Evolutionary conservation across 2,113 vertebrate species (phyloP).

Genomic region (Marcusenius ussheri): DNA sequence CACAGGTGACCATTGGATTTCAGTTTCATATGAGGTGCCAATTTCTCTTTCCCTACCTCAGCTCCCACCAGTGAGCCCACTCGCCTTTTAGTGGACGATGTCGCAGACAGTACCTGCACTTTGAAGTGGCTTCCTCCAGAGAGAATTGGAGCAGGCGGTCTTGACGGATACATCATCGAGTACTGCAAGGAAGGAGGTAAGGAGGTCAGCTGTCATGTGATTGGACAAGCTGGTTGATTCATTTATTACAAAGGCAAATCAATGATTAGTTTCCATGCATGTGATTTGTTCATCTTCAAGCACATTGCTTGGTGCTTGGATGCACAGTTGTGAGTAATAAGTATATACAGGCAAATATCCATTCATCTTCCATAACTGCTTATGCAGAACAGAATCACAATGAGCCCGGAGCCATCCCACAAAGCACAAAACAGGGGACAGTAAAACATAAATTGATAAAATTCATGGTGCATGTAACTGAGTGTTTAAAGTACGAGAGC

Average conservation of each 20-base stretch:
- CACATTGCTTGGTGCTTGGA: background rate
- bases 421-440: background rate
- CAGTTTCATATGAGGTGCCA: background rate
- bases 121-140: conserved; percentile 81
- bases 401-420: background rate
- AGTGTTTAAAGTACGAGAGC: background rate
- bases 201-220: conserved; percentile 9
- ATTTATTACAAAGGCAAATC: background rate
- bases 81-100: conserved; percentile 69
- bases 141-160: conserved; percentile 73
- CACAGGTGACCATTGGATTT: background rate
- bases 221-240: background rate
- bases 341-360: background rate
- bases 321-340: background rate
- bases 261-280: background rate
- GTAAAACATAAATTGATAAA: background rate
- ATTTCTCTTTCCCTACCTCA: conserved; percentile 36
- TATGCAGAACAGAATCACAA: background rate
- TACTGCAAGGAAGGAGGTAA: conserved; percentile 82
- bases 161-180: conserved; percentile 81
- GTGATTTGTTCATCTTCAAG: background rate
- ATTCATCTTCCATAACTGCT: background rate
- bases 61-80: conserved; percentile 77
- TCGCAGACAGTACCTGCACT: conserved; percentile 72
- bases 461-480: background rate